Evolutionary conservation across 2,113 vertebrate genomes (phyloP), one percentile per base, ranked within the genome.

Genomic region (Oplegnathus fasciatus): DNA sequence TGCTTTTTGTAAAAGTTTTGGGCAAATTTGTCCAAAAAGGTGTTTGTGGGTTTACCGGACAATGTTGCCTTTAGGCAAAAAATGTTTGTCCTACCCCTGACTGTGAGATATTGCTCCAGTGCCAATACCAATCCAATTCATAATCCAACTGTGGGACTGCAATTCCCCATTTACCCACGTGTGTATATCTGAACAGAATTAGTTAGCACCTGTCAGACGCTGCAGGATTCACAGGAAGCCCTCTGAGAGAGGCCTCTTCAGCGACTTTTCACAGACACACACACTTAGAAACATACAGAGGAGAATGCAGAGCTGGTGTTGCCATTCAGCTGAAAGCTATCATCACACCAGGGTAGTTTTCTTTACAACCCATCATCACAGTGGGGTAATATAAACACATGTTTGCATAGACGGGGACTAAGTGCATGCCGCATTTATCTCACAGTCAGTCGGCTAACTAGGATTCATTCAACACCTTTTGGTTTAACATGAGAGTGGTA

Each of bases 121-220:
- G 62, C 5, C 28, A 57, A 61, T 67, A 80, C 1, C 13, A 50
- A 82, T 73, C 34, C 20, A 61, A 14, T 60, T 77, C 37, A 52
- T 62, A 64, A 79, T 76, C 48, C 71, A 83, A 46, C 13, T 58
- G 46, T 54, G 55, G 55, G n/a, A 50, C 32, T 66, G 26, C 42
- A 68, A 58, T 64, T 66, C 54, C 68, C 52, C 14, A 34, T 83
- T 70, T 75, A 30, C 37, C 30, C 34, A 15, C n/a, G 60, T 74
- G 65, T 80, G 70, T 55, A 52, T 2, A 69, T 64, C 26, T 34
- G 37, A 75, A 73, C 60, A 74, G 58, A 85, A 83, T 86, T 78
- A 80, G 50, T 67, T 48, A 72, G 66, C 48, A 78, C 48, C 66
- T 78, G 60, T 58, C 40, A 58, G 50, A 72, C 5, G 48, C 61